Percentiles rank a stretch among this genome's conserved stretches.
phyloP scores from a whole-genome alignment of 2,888 invertebrate genomes.

The Polyploca ridens region DNA sequence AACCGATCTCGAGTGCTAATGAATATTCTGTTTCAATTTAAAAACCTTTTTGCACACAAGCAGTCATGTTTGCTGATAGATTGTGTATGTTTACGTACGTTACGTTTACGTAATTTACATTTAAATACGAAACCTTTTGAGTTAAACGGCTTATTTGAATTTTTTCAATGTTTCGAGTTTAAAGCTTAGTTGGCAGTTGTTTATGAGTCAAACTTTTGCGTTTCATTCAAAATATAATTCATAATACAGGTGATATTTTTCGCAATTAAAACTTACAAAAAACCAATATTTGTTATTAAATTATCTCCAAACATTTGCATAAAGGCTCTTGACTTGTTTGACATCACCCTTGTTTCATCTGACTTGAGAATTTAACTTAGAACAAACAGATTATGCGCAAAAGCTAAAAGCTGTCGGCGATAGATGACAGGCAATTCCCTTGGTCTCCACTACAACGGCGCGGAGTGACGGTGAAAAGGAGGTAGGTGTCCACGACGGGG shows the following conservation, averaged over 20 bases:
- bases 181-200: neutral
- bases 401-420: neutral
- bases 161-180: neutral
- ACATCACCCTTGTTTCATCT: neutral
- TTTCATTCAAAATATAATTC: too few species aligned
- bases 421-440: slow-evolving; percentile 5
- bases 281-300: too few species aligned
- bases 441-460: neutral
- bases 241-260: too few species aligned
- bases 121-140: neutral
- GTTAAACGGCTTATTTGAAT: neutral
- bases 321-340: too few species aligned
- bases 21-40: slow-evolving; percentile 12
- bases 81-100: slow-evolving; percentile 1
- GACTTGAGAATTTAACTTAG: neutral
- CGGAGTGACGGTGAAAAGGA: neutral
- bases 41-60: neutral
- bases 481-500: neutral
- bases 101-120: slow-evolving; percentile 6
- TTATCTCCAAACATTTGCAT: too few species aligned
- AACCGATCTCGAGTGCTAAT: slow-evolving; percentile 13
- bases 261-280: too few species aligned
- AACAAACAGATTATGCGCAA: neutral
- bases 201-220: too few species aligned
- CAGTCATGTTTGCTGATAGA: slow-evolving; percentile 3